Conservation (phyloP, 2,888 invertebrate genomes). For the Pherbina coryleti region DNA sequence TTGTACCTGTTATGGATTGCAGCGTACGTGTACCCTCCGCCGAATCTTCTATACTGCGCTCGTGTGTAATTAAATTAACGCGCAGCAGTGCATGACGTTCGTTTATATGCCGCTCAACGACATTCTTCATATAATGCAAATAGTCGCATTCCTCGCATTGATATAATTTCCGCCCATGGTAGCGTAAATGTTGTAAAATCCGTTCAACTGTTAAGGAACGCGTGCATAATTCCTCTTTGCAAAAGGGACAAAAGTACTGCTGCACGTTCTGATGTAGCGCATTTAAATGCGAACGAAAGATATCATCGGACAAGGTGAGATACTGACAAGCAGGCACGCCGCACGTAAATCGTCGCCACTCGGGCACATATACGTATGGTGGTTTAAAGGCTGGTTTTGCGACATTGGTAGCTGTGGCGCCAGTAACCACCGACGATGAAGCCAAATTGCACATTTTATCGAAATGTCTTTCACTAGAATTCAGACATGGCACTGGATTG, state of each 20-base stretch:
- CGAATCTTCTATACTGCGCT: slow-evolving; percentile 42
- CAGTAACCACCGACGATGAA: slow-evolving; percentile 73
- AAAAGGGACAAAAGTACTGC: slow-evolving; percentile 80
- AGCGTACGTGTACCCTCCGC: slow-evolving; percentile 41
- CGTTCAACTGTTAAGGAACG: slow-evolving; percentile 72
- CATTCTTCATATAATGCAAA: slow-evolving; percentile 75
- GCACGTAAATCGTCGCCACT: slow-evolving; percentile 77
- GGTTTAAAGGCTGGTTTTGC: slow-evolving; percentile 16
- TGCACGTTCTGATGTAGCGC: slow-evolving; percentile 77
- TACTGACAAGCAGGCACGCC: slow-evolving; percentile 79
- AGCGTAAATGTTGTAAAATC: slow-evolving; percentile 79
- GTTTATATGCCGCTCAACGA: slow-evolving; percentile 77
- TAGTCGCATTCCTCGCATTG: slow-evolving; percentile 80
- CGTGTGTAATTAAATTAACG: slow-evolving; percentile 53
- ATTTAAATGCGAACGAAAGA: slow-evolving; percentile 80
- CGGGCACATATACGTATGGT: slow-evolving; percentile 70
- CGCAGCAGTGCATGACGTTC: slow-evolving; percentile 45
- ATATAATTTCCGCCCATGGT: slow-evolving; percentile 81
- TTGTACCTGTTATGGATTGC: slow-evolving; percentile 43
- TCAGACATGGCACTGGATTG: slow-evolving; percentile 85
- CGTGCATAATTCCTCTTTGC: slow-evolving; percentile 72
- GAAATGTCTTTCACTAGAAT: slow-evolving; percentile 83
- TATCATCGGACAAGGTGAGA: slow-evolving; percentile 78
- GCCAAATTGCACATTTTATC: slow-evolving; percentile 89
- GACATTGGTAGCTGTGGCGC: slow-evolving; percentile 38